Evolutionary conservation across 1,140 invertebrate genomes (phyloP).

Genomic region (Catajapyx aquilonaris): DNA sequence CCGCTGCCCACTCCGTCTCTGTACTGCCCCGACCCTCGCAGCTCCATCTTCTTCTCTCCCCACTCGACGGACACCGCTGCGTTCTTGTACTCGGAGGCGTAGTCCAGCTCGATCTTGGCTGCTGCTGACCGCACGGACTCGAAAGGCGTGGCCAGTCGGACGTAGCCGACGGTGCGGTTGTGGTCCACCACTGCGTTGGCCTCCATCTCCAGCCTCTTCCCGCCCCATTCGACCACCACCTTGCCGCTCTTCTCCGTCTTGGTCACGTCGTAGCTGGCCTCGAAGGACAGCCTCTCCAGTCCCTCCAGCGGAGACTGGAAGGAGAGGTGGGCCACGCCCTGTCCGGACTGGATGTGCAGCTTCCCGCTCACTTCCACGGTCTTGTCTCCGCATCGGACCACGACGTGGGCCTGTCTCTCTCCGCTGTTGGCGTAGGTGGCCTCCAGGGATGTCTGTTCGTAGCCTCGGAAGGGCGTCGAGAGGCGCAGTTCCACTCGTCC

Average conservation of each 20-base stretch:
- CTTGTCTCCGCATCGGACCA: too few species aligned
- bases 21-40: not conserved
- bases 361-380: too few species aligned
- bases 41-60: not conserved
- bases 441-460: constrained; percentile 2
- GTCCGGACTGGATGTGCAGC: too few species aligned
- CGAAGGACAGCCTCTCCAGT: not conserved
- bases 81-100: not conserved
- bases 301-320: not conserved
- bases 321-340: not conserved
- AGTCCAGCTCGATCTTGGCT: not conserved
- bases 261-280: not conserved
- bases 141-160: constrained; percentile 3
- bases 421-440: not conserved
- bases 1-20: not conserved
- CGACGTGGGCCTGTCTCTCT: too few species aligned
- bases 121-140: not conserved
- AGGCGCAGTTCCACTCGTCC: not conserved
- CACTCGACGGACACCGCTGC: not conserved
- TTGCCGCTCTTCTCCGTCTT: not conserved
- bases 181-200: not conserved
- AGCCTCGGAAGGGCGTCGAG: constrained; percentile 5
- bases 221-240: not conserved
- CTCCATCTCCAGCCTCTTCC: not conserved
- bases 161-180: not conserved